Evolutionary conservation across 2,797 vertebrate genomes (phyloP).

Genomic region (Pipistrellus kuhlii): DNA sequence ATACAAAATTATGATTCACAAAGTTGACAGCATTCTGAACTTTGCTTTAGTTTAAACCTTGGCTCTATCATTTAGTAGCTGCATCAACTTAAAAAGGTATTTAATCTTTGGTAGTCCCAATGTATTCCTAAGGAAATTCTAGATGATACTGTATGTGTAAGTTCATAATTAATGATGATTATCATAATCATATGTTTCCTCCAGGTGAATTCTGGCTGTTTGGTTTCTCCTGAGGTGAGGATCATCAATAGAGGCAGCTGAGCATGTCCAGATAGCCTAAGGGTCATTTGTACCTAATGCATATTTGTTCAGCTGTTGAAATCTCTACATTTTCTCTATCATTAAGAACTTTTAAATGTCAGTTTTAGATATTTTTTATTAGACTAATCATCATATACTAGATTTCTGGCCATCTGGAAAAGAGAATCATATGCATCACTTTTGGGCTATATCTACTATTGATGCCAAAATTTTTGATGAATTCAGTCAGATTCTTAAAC

Average conservation of each 20-base stretch:
- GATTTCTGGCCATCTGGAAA: constrained; percentile 49
- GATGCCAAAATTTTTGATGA: constrained; percentile 60
- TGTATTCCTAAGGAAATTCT: neutral
- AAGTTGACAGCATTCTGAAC: neutral
- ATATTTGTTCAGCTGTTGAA: constrained; percentile 25
- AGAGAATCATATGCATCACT: constrained; percentile 41
- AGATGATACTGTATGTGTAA: neutral
- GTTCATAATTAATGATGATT: constrained; percentile 20
- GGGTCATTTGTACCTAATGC: neutral
- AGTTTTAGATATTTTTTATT: constrained; percentile 36
- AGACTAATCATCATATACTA: constrained; percentile 24
- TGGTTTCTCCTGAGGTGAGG: constrained; percentile 31
- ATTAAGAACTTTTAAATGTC: neutral
- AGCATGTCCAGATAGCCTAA: neutral
- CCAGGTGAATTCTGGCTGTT: neutral
- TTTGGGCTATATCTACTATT: constrained; percentile 27
- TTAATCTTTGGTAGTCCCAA: neutral
- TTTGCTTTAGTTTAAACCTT: neutral
- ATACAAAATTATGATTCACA: neutral
- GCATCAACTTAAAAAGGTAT: neutral
- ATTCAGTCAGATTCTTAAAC: constrained; percentile 48
- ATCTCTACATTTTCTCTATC: constrained; percentile 26
- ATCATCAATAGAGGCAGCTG: neutral
- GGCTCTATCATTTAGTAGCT: neutral
- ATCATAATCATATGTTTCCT: neutral